phyloP scores from a whole-genome alignment of 2,888 invertebrate species.

The Orthosia gracilis region DNA sequence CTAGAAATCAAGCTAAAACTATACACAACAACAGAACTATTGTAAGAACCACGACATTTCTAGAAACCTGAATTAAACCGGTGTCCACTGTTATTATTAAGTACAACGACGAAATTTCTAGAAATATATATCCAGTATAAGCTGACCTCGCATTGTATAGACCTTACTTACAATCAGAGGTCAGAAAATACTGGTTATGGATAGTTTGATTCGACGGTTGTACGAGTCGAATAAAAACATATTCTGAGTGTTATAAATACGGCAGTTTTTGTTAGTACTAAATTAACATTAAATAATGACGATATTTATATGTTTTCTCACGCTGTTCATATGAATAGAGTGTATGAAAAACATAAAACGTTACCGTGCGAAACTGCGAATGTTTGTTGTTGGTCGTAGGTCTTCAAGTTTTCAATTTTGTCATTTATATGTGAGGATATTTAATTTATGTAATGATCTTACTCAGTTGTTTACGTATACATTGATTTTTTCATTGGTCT shows the following conservation, averaged over 20 bases:
- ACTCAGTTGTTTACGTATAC: not conserved
- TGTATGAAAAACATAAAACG: slow-evolving; percentile 19
- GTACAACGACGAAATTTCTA: slow-evolving; percentile 1
- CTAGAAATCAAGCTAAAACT: slow-evolving; percentile 22
- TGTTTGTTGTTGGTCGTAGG: slow-evolving; percentile 3
- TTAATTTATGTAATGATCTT: not conserved
- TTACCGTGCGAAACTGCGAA: slow-evolving; percentile 17
- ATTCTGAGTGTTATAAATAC: slow-evolving; percentile 19
- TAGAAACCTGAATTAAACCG: slow-evolving; percentile 39
- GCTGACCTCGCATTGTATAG: not conserved
- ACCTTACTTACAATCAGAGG: not conserved
- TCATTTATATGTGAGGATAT: slow-evolving; percentile 12
- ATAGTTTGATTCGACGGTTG: not conserved
- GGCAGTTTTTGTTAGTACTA: slow-evolving; percentile 26
- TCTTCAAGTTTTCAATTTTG: not conserved
- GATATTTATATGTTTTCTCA: slow-evolving; percentile 40
- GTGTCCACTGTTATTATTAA: slow-evolving; percentile 7
- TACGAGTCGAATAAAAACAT: slow-evolving; percentile 4
- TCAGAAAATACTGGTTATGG: not conserved
- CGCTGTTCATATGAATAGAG: slow-evolving; percentile 33
- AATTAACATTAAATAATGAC: slow-evolving; percentile 34
- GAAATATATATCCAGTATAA: not conserved
- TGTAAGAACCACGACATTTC: slow-evolving; percentile 29
- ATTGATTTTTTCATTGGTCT: too few relatives aligned
- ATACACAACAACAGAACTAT: slow-evolving; percentile 10